Conservation (phyloP, 2,888 invertebrate genomes). For the Latheticus oryzae region DNA sequence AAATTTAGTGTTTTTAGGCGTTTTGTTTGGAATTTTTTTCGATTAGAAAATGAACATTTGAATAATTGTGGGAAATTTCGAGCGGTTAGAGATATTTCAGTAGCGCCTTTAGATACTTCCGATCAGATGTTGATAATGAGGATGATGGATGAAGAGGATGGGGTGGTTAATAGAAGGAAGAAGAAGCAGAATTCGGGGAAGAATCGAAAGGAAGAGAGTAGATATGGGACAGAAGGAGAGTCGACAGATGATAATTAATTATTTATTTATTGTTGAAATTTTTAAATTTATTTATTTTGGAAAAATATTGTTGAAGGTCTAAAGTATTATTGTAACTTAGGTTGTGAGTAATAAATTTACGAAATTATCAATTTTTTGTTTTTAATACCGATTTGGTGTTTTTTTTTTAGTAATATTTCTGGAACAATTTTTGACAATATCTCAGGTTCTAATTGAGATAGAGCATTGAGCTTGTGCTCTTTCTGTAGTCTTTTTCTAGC, state of each 20-base stretch:
- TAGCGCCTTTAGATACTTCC: conserved; percentile 92
- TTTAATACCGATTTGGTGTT: background rate
- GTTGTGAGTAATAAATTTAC: conserved; percentile 5
- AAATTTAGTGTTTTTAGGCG: conserved; percentile 79
- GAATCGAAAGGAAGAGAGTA: conserved; percentile 61
- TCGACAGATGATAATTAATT: conserved; percentile 65
- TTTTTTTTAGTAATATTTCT: too few species aligned
- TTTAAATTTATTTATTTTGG: conserved; percentile 58
- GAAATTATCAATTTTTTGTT: background rate
- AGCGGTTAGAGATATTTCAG: conserved; percentile 97
- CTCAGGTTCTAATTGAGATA: too few species aligned
- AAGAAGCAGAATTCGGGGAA: conserved; percentile 66
- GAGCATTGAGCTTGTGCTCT: too few species aligned
- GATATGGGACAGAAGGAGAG: conserved; percentile 60
- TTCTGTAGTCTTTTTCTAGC: too few species aligned
- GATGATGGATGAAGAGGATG: conserved; percentile 96
- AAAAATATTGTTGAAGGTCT: conserved; percentile 1
- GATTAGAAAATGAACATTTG: conserved; percentile 97
- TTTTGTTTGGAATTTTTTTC: conserved; percentile 99
- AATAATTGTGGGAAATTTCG: conserved; percentile 99
- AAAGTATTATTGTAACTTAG: conserved; percentile 17
- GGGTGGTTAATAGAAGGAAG: conserved; percentile 80
- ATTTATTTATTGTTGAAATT: too few species aligned
- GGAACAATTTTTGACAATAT: too few species aligned
- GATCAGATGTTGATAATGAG: conserved; percentile 90